phyloP scores from a whole-genome alignment of 2,113 vertebrate genomes.

The Otolemur garnettii region DNA sequence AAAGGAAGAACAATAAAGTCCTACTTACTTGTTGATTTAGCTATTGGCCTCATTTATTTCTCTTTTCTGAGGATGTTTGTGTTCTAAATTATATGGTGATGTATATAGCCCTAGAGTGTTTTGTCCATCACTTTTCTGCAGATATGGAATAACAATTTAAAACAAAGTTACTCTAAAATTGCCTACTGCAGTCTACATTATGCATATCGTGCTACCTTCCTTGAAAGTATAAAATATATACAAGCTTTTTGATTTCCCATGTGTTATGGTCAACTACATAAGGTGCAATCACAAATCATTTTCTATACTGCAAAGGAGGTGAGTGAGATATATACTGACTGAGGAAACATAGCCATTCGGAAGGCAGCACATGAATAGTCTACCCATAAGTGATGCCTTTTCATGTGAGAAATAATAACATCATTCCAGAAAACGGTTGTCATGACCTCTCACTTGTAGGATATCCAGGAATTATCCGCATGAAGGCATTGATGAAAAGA shows the following conservation, averaged over 20 bases:
- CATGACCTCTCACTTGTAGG: constrained; percentile 24
- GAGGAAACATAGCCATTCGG: background rate
- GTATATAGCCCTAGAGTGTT: background rate
- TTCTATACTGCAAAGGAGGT: background rate
- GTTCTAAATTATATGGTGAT: background rate
- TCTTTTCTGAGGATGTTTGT: background rate
- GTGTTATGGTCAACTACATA: background rate
- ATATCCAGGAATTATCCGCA: constrained; percentile 23
- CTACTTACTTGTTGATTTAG: background rate
- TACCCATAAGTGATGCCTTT: constrained; percentile 4
- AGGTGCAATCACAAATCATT: background rate
- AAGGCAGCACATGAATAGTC: constrained; percentile 38
- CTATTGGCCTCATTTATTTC: background rate
- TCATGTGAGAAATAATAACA: constrained; percentile 47
- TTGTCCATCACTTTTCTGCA: background rate
- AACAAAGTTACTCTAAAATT: background rate
- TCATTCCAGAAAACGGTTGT: constrained; percentile 65
- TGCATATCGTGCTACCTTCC: background rate
- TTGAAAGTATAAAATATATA: background rate
- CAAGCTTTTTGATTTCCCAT: background rate
- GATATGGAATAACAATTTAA: background rate
- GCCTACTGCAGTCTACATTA: background rate
- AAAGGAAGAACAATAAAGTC: background rate
- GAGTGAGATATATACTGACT: background rate
- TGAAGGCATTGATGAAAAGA: constrained; percentile 48